These are phyloP conservation scores for Acanthis flammea DNA, from an alignment of 2,797 vertebrate genomes.

Conservation along the genomic window DNA sequence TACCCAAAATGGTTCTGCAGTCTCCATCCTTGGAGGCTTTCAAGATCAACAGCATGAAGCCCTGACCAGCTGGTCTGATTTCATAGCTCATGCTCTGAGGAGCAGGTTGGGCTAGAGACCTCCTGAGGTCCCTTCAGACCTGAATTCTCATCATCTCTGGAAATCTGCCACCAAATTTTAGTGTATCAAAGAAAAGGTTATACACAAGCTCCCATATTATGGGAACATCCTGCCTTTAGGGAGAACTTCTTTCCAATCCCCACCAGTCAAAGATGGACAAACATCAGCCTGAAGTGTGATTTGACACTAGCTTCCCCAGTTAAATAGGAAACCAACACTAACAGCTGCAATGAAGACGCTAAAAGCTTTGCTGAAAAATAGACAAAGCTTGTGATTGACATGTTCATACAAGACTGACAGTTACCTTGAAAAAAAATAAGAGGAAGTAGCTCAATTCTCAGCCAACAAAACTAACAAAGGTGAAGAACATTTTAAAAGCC, in stretches of 20 bases:
- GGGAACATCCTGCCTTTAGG: background rate
- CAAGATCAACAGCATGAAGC: background rate
- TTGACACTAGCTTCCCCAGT: background rate
- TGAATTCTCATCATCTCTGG: background rate
- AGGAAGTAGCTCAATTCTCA: background rate
- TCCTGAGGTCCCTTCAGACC: background rate
- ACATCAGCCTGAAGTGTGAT: background rate
- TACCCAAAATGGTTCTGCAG: background rate
- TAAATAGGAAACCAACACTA: background rate
- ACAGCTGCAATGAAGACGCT: background rate
- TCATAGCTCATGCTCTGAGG: background rate
- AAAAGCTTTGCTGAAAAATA: slow-evolving; percentile 1
- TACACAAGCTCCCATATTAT: background rate
- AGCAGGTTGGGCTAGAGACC: background rate
- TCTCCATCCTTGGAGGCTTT: background rate
- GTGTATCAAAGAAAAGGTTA: background rate
- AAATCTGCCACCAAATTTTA: background rate
- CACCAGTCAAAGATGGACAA: background rate
- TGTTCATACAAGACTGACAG: background rate
- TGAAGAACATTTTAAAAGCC: background rate
- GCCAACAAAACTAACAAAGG: background rate
- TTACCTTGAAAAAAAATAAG: background rate
- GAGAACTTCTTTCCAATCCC: background rate
- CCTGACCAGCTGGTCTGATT: background rate
- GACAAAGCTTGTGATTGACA: background rate